Evolutionary conservation across 2,113 vertebrate genomes (phyloP).

Genomic region (Pomatostomus ruficeps): DNA sequence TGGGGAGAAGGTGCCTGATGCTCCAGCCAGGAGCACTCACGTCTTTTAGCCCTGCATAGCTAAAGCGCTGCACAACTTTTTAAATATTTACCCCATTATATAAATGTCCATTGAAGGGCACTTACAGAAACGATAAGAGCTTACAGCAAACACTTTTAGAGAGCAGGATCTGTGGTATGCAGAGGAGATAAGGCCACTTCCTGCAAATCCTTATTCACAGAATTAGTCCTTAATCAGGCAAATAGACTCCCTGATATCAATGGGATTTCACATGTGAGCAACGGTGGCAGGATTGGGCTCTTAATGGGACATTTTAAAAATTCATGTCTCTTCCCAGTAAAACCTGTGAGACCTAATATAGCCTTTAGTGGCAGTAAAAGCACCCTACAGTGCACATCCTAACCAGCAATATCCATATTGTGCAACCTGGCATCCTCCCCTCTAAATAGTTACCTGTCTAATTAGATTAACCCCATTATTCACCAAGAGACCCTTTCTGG

Average conservation of each 20-base stretch:
- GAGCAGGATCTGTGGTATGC: slow-evolving; percentile 59
- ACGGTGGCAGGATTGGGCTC: neutral
- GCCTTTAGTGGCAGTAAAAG: neutral
- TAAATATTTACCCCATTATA: slow-evolving; percentile 68
- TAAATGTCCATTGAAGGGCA: slow-evolving; percentile 64
- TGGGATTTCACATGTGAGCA: slow-evolving; percentile 5
- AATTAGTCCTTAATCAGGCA: slow-evolving; percentile 46
- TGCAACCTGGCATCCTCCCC: neutral
- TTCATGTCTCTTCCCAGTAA: neutral
- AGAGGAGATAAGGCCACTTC: slow-evolving; percentile 57
- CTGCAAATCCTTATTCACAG: slow-evolving; percentile 61
- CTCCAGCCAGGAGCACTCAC: neutral
- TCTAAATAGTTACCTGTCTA: neutral
- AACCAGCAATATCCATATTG: neutral
- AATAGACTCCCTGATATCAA: slow-evolving; percentile 9
- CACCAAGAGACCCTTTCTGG: neutral
- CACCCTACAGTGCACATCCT: neutral
- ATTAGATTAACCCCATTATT: neutral
- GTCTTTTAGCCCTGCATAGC: slow-evolving; percentile 22
- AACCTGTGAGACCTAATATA: neutral
- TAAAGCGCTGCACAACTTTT: slow-evolving; percentile 47
- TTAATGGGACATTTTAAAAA: slow-evolving; percentile 6
- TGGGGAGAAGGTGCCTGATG: neutral
- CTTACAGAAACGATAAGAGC: slow-evolving; percentile 60
- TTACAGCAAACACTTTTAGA: slow-evolving; percentile 62